Evolutionary conservation across 92 coral and sea anemone genomes (phyloP), one percentile per base, ranked within the genome.

Genomic region (Metridium senile): DNA sequence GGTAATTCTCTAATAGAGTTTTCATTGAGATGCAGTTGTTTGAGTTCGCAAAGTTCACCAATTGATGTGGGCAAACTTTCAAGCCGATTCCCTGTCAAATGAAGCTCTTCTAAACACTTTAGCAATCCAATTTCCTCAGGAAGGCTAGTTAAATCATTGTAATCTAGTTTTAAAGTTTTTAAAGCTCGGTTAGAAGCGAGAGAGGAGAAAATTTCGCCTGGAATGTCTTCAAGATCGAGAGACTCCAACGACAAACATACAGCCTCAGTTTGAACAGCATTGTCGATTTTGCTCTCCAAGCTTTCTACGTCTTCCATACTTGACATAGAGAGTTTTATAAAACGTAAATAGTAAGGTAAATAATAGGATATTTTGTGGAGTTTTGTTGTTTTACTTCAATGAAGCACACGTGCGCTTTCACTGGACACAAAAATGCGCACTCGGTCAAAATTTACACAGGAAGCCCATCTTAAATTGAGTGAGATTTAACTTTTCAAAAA

Each of bases 11-110:
- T 65, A 0, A 94, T 58, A 46, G 66, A 68, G 79, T 94, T 94
- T 68, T 94, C 98, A 71, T 92, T 92, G 59, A 94, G 30, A 56
- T 88, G 81, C 20, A 94, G 74, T 51, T 88, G 77, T 53, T 87
- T 76, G 73, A 94, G 71, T 30, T 43, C 49, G 1, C 59, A 51
- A 16, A 94, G 86, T 25, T 75, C 54, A 20, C 81, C 35, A 29
- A 92, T 8, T 2, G 88, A 66, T 33, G 71, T 74, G 20, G 98
- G 95, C 23, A 94, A 91, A 46, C 63, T 57, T 33, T 27, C 57
- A 32, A 94, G 73, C 71, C 74, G 84, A 71, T 94, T 94, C 34
- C 98, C 98, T 19, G 88, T 89, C 18, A 84, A 85, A 32, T 93
- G 89, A 17, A 94, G 72, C 51, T 84, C 92, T 77, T 68, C 77